Base-by-base conservation (phyloP, 2,113 vertebrate species). In the Micronycteris hirsuta region DNA sequence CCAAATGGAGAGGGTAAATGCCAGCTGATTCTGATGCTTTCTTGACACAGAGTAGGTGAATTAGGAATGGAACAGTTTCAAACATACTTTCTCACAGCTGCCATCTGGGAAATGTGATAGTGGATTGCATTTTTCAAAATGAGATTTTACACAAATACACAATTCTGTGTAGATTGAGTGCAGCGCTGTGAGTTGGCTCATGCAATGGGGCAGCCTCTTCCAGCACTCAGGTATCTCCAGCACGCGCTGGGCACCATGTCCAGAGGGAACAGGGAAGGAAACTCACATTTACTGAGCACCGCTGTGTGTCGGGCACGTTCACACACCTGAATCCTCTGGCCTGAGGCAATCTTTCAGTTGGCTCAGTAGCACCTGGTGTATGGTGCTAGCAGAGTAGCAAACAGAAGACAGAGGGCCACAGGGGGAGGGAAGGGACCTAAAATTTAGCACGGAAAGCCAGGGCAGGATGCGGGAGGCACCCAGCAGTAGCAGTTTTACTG, bases 101-200 rank as follows among this genome's bases (percentile, higher is more conserved):
- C 74, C 54, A 89, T 8, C 47, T 67, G 63, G 74, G 16, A 95
- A 5, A 26, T 78, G 6, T 4, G 5, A 68, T 6, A 65, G 52
- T 38, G 58, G 36, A 82, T 22, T 80, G 41, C 52, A 86, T 89
- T 89, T 94, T 93, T 71, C 20, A 88, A 58, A 90, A 52, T 11
- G 16, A 81, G 41, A 56, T 56, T 80, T 70, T 85, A 76, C 17
- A 16, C 24, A 33, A 45, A 52, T n/a, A 65, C 2, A 36, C 7
- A 70, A 22, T 56, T 80, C 71, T 85, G 8, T 19, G 36, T 20
- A 45, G 58, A n/a, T 2, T 12, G 33, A 47, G 16, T 7, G 1
- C 15, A 2, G 0, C 28, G 61, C 33, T 31, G 10, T 49, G 65
- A 45, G 41, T 78, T 33, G 31, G 61, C 52, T 52, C 13, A 2